These are phyloP conservation scores for Sterna hirundo DNA, from an alignment of 2,113 vertebrate species.

Conservation along the genomic window DNA sequence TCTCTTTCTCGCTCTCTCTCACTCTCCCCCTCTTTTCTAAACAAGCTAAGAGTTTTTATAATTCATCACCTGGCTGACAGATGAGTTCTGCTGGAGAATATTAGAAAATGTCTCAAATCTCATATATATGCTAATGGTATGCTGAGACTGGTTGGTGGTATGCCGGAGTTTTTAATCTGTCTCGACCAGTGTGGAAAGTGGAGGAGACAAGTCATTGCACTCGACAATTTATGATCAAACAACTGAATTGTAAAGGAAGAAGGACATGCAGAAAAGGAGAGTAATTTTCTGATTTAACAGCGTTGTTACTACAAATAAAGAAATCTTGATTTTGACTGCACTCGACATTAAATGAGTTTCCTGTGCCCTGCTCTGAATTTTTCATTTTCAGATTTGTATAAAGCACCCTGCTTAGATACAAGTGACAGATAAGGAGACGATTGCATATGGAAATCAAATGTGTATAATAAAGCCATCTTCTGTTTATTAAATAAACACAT, in stretches of 20 bases:
- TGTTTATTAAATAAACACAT: constrained; percentile 87
- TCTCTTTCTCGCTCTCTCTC: not conserved
- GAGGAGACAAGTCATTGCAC: constrained; percentile 93
- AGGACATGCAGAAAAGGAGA: constrained; percentile 79
- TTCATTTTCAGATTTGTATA: constrained; percentile 87
- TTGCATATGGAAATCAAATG: constrained; percentile 80
- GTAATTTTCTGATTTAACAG: constrained; percentile 89
- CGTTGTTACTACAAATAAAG: constrained; percentile 86
- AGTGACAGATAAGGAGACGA: constrained; percentile 80
- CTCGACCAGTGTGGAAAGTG: constrained; percentile 94
- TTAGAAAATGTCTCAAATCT: constrained; percentile 99
- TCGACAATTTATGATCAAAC: constrained; percentile 97
- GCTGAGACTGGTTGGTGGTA: constrained; percentile 88
- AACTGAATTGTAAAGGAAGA: constrained; percentile 85
- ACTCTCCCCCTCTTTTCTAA: constrained; percentile 82
- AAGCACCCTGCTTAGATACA: constrained; percentile 80
- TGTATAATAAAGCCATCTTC: constrained; percentile 84
- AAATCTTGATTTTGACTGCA: constrained; percentile 85
- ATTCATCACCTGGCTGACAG: constrained; percentile 99
- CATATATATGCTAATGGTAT: constrained; percentile 99
- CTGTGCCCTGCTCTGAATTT: constrained; percentile 78
- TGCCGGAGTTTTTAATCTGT: constrained; percentile 97
- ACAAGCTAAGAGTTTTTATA: constrained; percentile 98
- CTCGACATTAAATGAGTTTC: constrained; percentile 87
- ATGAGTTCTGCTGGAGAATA: constrained; percentile 99